Evolutionary conservation across 1,140 invertebrate genomes (phyloP).

Genomic region (Coboldia fuscipes): DNA sequence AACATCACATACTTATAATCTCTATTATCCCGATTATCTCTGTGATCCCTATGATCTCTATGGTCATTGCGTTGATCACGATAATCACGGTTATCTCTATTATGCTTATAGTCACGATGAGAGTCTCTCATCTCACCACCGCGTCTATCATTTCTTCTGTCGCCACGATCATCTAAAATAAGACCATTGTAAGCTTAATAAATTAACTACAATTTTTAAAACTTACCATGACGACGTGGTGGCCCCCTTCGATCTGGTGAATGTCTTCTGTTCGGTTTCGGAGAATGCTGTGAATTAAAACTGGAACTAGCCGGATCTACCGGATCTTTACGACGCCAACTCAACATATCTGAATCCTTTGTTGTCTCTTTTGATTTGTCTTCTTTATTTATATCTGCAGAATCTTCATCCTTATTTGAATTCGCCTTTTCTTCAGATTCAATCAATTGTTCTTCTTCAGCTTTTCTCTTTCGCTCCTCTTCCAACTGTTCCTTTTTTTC

Average conservation of each 20-base stretch:
- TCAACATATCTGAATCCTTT: not conserved
- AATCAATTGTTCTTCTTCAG: slow-evolving; percentile 10
- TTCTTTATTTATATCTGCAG: not conserved
- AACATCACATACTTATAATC: slow-evolving; percentile 7
- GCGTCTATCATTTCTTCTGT: not conserved
- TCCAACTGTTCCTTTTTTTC: slow-evolving; percentile 13
- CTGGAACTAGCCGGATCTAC: not conserved
- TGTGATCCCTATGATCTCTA: slow-evolving; percentile 2
- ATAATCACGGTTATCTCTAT: slow-evolving; percentile 3
- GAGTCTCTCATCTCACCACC: not conserved
- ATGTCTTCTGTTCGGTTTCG: not conserved
- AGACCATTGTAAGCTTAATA: not conserved
- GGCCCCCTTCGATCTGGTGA: not conserved
- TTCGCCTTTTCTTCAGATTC: not conserved
- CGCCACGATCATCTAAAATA: not conserved
- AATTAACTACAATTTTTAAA: not conserved
- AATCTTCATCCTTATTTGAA: not conserved
- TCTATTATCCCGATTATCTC: slow-evolving; percentile 4
- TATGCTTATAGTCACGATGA: not conserved
- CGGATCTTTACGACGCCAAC: not conserved
- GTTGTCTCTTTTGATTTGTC: not conserved
- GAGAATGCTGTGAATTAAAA: not conserved
- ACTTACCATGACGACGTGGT: not conserved
- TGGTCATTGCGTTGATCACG: not conserved
- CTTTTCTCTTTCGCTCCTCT: slow-evolving; percentile 8